Conservation (phyloP, 2,113 vertebrate species). For the Carassius auratus region DNA sequence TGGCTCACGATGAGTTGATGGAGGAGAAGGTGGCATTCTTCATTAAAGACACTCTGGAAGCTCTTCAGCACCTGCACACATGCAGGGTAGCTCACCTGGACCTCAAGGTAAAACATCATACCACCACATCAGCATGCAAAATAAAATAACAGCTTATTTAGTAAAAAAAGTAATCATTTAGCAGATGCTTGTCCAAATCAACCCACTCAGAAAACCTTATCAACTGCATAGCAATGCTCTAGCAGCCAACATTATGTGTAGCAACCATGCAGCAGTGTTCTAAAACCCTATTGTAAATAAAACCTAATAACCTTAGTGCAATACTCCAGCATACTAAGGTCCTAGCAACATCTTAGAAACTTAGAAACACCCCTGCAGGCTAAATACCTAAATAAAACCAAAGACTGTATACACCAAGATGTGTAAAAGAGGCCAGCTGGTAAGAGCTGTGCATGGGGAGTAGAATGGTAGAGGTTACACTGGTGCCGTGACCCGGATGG, state of each 20-base stretch:
- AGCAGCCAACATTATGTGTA: not conserved
- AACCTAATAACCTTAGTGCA: not conserved
- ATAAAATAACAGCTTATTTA: not conserved
- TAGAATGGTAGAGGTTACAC: not conserved
- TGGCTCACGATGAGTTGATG: conserved; percentile 94
- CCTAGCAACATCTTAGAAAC: not conserved
- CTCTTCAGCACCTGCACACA: conserved; percentile 94
- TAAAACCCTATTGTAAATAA: not conserved
- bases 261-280: not conserved
- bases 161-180: not conserved
- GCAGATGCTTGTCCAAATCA: not conserved
- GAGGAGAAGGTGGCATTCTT: conserved; percentile 97
- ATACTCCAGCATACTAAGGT: not conserved
- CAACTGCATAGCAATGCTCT: not conserved
- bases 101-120: conserved; percentile 82
- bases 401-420: not conserved
- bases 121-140: not conserved
- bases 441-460: no score
- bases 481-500: not conserved
- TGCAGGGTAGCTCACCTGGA: conserved; percentile 94
- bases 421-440: no score
- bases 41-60: conserved; percentile 90
- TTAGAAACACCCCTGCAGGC: no score
- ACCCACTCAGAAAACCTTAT: not conserved
- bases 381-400: not conserved